A percentile compares a stretch with the other conserved stretches of the same genome.
Evolutionary conservation across 2,797 vertebrate species (phyloP).

Genomic region (Oceanodroma leucorhoa): DNA sequence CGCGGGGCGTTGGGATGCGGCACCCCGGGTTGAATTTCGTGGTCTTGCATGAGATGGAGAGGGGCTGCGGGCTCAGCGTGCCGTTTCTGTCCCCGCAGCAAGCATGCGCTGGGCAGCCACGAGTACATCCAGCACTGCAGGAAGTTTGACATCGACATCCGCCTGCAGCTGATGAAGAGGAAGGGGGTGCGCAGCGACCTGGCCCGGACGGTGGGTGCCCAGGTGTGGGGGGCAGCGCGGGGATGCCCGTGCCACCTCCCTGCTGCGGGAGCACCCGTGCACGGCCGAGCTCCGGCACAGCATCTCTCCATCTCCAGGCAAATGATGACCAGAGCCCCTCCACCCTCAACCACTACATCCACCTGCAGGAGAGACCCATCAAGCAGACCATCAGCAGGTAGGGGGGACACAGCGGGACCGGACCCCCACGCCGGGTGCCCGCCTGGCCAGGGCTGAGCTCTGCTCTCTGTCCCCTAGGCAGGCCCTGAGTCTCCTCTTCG

Average conservation of each 20-base stretch:
- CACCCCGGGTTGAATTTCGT: background rate
- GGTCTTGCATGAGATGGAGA: background rate
- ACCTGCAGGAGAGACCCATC: constrained; percentile 92
- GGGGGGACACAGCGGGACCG: rapidly evolving
- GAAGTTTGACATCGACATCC: constrained; percentile 88
- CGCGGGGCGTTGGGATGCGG: rapidly evolving
- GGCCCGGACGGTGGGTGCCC: constrained; percentile 78
- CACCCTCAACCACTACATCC: constrained; percentile 91
- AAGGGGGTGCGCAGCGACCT: constrained; percentile 78
- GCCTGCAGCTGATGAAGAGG: constrained; percentile 84
- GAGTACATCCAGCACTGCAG: constrained; percentile 92
- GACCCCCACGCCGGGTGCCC: rapidly evolving
- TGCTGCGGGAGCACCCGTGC: rapidly evolving
- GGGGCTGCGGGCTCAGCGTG: background rate
- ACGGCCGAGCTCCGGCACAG: background rate
- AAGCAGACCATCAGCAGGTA: constrained; percentile 96
- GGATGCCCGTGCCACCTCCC: background rate
- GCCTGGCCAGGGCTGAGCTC: background rate
- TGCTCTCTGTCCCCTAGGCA: constrained; percentile 77
- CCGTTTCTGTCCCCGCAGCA: constrained; percentile 67
- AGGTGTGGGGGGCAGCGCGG: rapidly evolving
- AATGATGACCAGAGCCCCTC: constrained; percentile 88
- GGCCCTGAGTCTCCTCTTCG: constrained; percentile 90
- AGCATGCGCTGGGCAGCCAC: constrained; percentile 86
- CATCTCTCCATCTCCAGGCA: constrained; percentile 67